These are phyloP conservation scores for Psix sp. DNA, from an alignment of 1,140 invertebrate species.

Conservation along the genomic window DNA sequence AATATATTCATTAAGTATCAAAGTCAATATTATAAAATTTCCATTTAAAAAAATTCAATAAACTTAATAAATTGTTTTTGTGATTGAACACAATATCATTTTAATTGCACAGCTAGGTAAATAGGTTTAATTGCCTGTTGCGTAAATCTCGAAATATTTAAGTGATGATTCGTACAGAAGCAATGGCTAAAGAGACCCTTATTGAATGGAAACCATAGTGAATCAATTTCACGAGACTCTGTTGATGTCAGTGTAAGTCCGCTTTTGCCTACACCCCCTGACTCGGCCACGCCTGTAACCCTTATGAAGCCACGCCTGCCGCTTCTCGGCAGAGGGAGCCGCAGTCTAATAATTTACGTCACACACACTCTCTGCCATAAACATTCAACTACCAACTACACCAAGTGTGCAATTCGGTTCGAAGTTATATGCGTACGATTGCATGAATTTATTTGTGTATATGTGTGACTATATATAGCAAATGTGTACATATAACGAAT, in stretches of 20 bases:
- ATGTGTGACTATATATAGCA: too few species aligned
- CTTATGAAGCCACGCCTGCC: conserved; percentile 68
- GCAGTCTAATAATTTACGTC: conserved; percentile 75
- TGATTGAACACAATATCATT: neutral
- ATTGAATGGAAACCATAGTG: conserved; percentile 61
- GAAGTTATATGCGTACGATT: conserved; percentile 20
- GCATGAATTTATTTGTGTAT: conserved; percentile 9
- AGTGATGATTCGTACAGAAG: conserved; percentile 20
- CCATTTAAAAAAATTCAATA: too few species aligned
- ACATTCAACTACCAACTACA: conserved; percentile 70
- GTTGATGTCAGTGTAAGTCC: conserved; percentile 45
- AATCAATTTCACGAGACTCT: conserved; percentile 67
- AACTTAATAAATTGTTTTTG: neutral
- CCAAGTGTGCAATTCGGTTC: conserved; percentile 24
- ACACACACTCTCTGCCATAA: conserved; percentile 73
- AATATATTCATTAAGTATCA: too few species aligned
- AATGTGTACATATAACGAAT: too few species aligned
- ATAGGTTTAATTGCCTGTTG: conserved; percentile 42
- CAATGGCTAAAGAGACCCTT: conserved; percentile 12
- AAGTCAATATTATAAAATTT: too few species aligned
- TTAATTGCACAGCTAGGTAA: conserved; percentile 4
- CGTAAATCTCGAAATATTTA: conserved; percentile 21
- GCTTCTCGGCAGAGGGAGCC: conserved; percentile 61
- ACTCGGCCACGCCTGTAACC: conserved; percentile 64
- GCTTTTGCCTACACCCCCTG: conserved; percentile 47